phyloP scores from a whole-genome alignment of 2,797 vertebrate genomes.

The Ibycter americanus region DNA sequence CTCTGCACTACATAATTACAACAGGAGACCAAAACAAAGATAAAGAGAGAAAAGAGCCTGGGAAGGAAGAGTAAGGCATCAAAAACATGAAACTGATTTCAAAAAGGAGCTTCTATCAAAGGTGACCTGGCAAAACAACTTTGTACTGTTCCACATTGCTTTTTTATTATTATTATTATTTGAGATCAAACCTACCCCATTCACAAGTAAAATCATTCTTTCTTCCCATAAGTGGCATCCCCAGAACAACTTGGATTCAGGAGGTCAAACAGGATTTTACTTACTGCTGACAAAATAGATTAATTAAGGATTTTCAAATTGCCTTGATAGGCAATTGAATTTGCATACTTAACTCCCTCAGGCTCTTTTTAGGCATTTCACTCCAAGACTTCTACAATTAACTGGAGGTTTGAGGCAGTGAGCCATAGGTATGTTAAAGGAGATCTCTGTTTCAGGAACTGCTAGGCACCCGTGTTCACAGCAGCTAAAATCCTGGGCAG shows the following conservation, averaged over 20 bases:
- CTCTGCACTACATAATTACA: background rate
- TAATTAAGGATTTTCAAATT: constrained; percentile 13
- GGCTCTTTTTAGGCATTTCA: background rate
- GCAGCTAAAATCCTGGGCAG: background rate
- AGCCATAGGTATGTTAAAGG: background rate
- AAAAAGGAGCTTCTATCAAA: background rate
- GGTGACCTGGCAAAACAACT: background rate
- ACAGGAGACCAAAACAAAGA: constrained; percentile 35
- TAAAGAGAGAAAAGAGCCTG: background rate
- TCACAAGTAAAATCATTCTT: background rate
- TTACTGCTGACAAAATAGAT: constrained; percentile 27
- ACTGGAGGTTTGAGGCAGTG: background rate
- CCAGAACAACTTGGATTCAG: background rate
- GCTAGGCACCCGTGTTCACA: background rate
- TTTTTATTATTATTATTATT: background rate
- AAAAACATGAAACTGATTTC: background rate
- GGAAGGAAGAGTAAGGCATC: background rate
- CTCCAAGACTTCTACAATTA: background rate
- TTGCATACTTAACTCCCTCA: background rate
- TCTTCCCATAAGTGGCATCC: background rate
- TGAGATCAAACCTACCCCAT: background rate
- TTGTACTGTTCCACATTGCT: background rate
- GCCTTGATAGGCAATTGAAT: constrained; percentile 3
- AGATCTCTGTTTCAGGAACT: background rate
- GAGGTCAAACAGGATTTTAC: constrained; percentile 13